A percentile compares a stretch with the other conserved stretches of the same genome.
These are phyloP conservation scores for Apis dorsata DNA, from an alignment of 1,140 invertebrate genomes.

Conservation along the genomic window DNA sequence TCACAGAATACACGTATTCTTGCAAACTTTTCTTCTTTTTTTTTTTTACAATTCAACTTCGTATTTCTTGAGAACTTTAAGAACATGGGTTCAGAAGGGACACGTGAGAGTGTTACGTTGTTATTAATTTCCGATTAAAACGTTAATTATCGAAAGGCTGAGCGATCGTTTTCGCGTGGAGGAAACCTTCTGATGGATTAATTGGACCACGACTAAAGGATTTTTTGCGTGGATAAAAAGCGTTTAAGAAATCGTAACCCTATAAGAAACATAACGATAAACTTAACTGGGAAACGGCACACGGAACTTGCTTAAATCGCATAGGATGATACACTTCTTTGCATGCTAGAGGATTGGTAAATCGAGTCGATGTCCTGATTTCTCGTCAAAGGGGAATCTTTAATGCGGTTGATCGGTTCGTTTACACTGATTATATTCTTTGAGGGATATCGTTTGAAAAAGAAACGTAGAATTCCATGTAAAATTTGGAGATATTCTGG, in stretches of 20 bases:
- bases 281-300: constrained; percentile 22
- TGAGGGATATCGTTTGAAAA: no score
- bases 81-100: neutral
- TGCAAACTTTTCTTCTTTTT: no score
- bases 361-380: constrained; percentile 32
- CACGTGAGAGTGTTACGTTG: constrained; percentile 21
- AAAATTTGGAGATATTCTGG: no score
- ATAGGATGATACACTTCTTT: constrained; percentile 56
- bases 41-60: no score
- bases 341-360: constrained; percentile 37
- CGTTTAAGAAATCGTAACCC: constrained; percentile 44
- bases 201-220: constrained; percentile 51
- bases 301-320: constrained; percentile 35
- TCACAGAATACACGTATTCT: no score
- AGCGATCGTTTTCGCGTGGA: constrained; percentile 18
- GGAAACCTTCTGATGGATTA: constrained; percentile 31
- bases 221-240: constrained; percentile 35
- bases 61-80: no score
- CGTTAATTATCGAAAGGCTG: constrained; percentile 62
- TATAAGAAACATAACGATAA: constrained; percentile 13
- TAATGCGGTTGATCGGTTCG: neutral
- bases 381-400: constrained; percentile 25
- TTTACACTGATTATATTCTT: neutral
- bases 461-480: no score
- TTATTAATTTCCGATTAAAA: constrained; percentile 61